Conservation (phyloP, 2,113 vertebrate genomes). For the Malurus melanocephalus region DNA sequence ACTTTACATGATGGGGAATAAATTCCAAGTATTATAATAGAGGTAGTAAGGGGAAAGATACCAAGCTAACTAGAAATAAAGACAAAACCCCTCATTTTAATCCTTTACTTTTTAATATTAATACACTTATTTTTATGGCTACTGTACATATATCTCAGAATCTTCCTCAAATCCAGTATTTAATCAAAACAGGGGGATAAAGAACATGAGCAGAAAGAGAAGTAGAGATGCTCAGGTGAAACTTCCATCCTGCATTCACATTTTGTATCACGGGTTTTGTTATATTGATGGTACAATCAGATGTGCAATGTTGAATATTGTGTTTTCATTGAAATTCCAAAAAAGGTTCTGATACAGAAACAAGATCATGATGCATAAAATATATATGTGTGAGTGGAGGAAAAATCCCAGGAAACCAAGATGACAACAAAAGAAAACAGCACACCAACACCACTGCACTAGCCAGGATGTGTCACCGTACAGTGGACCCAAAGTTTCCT, state of each 20-base stretch:
- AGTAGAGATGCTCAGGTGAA: not conserved
- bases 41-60: not conserved
- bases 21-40: not conserved
- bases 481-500: not conserved
- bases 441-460: fast-evolving
- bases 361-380: not conserved
- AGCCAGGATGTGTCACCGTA: not conserved
- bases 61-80: not conserved
- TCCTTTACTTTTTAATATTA: not conserved
- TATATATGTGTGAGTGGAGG: not conserved
- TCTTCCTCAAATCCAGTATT: not conserved
- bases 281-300: not conserved
- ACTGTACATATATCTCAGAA: not conserved
- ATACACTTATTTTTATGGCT: not conserved
- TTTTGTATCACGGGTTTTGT: not conserved
- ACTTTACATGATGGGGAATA: not conserved
- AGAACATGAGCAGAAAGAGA: not conserved
- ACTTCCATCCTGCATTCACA: not conserved
- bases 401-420: not conserved
- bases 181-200: not conserved
- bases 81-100: not conserved
- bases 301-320: not conserved
- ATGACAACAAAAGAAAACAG: not conserved
- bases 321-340: not conserved
- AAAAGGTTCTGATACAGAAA: not conserved